A percentile compares a stretch with the other conserved stretches of the same genome.
phyloP scores from a whole-genome alignment of 2,113 vertebrate genomes.

The Podarcis raffonei region DNA sequence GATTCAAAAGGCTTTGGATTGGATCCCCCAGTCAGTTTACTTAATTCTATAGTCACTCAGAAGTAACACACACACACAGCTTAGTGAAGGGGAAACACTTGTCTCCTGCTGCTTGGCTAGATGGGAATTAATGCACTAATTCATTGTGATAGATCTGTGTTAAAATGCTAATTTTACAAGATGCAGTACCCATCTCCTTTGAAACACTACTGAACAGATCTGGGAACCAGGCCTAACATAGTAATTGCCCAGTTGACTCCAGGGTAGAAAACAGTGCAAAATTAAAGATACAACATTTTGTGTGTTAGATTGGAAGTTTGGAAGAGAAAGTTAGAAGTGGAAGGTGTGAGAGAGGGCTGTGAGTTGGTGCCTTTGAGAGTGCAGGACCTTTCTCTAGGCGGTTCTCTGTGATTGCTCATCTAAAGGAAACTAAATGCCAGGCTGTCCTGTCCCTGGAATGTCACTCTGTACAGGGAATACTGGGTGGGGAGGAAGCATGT shows the following conservation, averaged over 20 bases:
- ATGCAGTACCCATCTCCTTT: not conserved
- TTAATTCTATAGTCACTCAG: conserved; percentile 1
- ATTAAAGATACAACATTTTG: not conserved
- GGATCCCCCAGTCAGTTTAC: conserved; percentile 23
- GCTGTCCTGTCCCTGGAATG: too few relatives aligned
- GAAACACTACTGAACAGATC: accelerated
- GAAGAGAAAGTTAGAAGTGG: not conserved
- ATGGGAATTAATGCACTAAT: not conserved
- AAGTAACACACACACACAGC: not conserved
- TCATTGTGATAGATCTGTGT: not conserved
- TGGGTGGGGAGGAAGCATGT: not conserved
- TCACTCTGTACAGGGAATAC: not conserved
- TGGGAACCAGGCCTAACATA: not conserved
- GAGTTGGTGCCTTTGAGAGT: not conserved
- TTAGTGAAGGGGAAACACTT: conserved; percentile 28
- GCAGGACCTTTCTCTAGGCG: too few relatives aligned
- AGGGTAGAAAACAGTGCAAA: not conserved
- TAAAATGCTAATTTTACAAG: conserved; percentile 9
- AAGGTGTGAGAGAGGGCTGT: not conserved
- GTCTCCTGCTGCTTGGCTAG: not conserved
- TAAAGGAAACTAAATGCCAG: too few relatives aligned
- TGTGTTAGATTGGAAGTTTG: too few relatives aligned
- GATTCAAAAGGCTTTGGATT: not conserved
- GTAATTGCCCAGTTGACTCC: not conserved
- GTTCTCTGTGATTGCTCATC: too few relatives aligned